Conservation (phyloP, 2,888 invertebrate genomes). For the Venusia cambrica region DNA sequence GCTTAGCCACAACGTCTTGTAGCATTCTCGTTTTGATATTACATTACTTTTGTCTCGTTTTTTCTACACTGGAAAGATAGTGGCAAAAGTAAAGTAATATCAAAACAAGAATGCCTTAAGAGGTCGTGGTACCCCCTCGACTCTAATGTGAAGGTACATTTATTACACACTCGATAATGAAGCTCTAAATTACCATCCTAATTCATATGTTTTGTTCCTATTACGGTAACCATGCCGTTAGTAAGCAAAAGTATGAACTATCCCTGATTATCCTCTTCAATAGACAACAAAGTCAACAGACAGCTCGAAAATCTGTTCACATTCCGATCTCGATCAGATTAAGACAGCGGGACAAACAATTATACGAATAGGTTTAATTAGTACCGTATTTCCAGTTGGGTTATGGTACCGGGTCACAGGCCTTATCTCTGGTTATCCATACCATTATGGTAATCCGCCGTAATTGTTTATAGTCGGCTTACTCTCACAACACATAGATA, state of each 20-base stretch:
- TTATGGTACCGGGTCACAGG: slow-evolving; percentile 22
- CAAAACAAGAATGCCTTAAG: too few species aligned
- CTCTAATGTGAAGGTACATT: too few species aligned
- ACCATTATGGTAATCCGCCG: slow-evolving; percentile 45
- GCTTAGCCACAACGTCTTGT: too few species aligned
- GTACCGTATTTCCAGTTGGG: slow-evolving; percentile 15
- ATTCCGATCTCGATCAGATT: slow-evolving; percentile 14
- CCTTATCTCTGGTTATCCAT: slow-evolving; percentile 38
- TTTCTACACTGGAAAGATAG: too few species aligned
- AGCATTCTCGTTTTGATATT: too few species aligned
- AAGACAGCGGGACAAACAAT: slow-evolving; percentile 21
- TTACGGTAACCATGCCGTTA: too few species aligned
- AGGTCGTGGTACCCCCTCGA: too few species aligned
- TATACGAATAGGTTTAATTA: slow-evolving; percentile 23
- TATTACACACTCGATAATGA: too few species aligned
- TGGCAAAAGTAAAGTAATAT: too few species aligned
- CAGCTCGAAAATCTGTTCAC: slow-evolving; percentile 10
- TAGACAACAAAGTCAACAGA: slow-evolving; percentile 24
- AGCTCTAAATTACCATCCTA: too few species aligned
- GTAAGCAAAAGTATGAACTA: slow-evolving; percentile 6
- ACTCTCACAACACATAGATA: slow-evolving; percentile 20
- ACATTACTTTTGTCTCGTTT: too few species aligned
- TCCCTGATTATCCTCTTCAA: slow-evolving; percentile 8
- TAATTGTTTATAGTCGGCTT: slow-evolving; percentile 44
- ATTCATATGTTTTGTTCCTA: too few species aligned